These are phyloP conservation scores for Oxyteleia sp. DNA, from an alignment of 2,888 invertebrate species.

Conservation along the genomic window DNA sequence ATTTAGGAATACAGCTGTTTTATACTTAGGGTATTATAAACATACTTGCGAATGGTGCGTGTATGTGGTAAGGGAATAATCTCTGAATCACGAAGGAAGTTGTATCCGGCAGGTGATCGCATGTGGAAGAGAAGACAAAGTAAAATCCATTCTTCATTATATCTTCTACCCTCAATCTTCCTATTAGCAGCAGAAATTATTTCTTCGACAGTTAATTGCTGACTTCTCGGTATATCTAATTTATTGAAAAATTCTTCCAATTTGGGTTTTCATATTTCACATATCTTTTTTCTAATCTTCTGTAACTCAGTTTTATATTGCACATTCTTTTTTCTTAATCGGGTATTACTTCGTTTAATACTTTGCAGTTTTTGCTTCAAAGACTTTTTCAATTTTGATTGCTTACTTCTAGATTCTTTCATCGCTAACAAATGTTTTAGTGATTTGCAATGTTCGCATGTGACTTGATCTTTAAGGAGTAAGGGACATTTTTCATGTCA, in stretches of 20 bases:
- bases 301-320: neutral
- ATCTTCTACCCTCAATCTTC: constrained; percentile 17
- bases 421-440: neutral
- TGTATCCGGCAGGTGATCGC: constrained; percentile 30
- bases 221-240: neutral
- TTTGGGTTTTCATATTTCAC: neutral
- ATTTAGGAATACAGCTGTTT: no score
- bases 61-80: neutral
- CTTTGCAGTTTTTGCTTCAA: no score
- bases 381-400: no score
- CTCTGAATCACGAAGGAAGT: neutral
- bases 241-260: neutral
- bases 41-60: constrained; percentile 26
- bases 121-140: constrained; percentile 31
- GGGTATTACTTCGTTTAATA: no score
- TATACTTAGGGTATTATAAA: no score
- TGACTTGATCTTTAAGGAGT: neutral
- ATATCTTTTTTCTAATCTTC: neutral
- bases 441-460: neutral
- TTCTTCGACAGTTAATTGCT: constrained; percentile 7
- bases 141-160: constrained; percentile 27
- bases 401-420: neutral
- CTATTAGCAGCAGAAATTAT: constrained; percentile 12
- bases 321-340: neutral
- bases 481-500: neutral